These are phyloP conservation scores for Dipodomys ordii DNA, from an alignment of 2,113 vertebrate genomes.

Conservation along the genomic window DNA sequence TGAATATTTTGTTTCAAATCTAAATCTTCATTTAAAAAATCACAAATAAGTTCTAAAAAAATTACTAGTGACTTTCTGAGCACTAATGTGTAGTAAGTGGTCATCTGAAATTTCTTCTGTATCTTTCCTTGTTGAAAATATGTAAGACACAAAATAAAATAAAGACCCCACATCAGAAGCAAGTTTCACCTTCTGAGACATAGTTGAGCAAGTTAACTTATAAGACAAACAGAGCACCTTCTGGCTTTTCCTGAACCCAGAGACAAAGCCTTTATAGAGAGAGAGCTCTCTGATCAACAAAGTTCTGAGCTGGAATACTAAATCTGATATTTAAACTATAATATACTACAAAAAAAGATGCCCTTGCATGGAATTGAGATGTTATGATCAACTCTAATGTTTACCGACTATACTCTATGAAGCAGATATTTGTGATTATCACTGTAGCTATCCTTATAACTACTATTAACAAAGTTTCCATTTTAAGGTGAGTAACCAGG, in stretches of 20 bases:
- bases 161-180: not conserved
- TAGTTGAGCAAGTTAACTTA: constrained; percentile 22
- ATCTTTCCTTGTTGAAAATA: constrained; percentile 44
- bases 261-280: not conserved
- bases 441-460: not conserved
- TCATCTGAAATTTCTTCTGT: not conserved
- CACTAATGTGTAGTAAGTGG: constrained; percentile 35
- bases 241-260: constrained; percentile 22
- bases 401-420: not conserved
- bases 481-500: constrained; percentile 18
- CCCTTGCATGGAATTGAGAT: not conserved
- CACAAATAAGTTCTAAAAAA: constrained; percentile 31
- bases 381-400: not conserved
- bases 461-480: not conserved
- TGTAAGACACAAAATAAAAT: constrained; percentile 43
- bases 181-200: constrained; percentile 15
- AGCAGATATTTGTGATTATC: constrained; percentile 12
- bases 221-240: not conserved
- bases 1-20: constrained; percentile 42
- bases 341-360: constrained; percentile 2
- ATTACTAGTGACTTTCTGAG: not conserved
- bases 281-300: not conserved
- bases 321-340: constrained; percentile 3
- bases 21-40: constrained; percentile 30
- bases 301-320: not conserved